Base-by-base conservation (phyloP, 1,140 invertebrate genomes). In the Littorina saxatilis region DNA sequence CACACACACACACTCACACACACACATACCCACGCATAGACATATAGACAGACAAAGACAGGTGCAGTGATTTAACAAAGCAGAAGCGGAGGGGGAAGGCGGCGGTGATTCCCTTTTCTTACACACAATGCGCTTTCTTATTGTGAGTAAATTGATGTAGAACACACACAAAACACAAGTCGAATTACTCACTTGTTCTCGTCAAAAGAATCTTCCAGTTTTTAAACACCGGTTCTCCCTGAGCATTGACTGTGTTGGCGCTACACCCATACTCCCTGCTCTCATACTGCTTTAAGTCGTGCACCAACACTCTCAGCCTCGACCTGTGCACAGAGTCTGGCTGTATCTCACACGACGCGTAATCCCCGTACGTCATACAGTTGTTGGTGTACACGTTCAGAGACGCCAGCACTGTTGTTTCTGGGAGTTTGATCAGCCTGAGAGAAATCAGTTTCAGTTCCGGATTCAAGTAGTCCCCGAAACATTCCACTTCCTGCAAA, bases 401-500 rank as follows among this genome's bases (percentile, higher is more conserved):
- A 29, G 35, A 58, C 13, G 74, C 74, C 23, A 77, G 32, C 27
- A 74, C 72, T 5, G 43, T 52, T 2, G 29, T 35, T 27, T 74
- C 72, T 13, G 72, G 50, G 9, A 74, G 40, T 63, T 32, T 27
- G 17, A 27, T 37, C 52, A 77, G 43, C 37, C 40, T 29, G 9
- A 77, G 52, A 37, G 50, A 58, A 27, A 77, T 52, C 74, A 77
- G 52, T 58, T 58, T 35, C 50, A 61, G 13, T n/a, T 77, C 74
- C 32, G 74, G 35, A 39, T 50, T 50, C 40, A 77, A 37, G 29
- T 32, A 35, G 35, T 52, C 74, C 20, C 74, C 74, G 50, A 50
- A 77, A 27, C 74, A 77, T 61, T 77, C 74, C 74, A 77, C 74
- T 77, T 77, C 74, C 74, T 77, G 74, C 40, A 77, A 29, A 52